phyloP scores from a whole-genome alignment of 2,113 vertebrate genomes.

The Larimichthys polyactis region DNA sequence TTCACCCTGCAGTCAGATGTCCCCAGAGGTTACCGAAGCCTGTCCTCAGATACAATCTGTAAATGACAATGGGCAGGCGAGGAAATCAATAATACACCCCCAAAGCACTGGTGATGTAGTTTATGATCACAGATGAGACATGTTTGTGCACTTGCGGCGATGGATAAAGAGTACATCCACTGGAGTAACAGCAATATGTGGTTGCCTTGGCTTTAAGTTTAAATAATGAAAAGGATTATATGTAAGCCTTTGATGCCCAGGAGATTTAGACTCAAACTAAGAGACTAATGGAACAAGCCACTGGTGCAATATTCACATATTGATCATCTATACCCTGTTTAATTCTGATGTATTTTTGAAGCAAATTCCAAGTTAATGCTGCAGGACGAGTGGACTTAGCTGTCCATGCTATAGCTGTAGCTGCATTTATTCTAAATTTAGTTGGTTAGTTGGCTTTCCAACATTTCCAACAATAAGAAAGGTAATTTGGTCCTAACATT shows the following conservation, averaged over 20 bases:
- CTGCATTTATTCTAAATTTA: neutral
- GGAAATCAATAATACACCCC: conserved; percentile 65
- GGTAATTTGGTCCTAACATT: conserved; percentile 28
- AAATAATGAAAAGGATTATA: conserved; percentile 1
- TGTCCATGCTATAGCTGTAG: neutral
- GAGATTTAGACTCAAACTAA: conserved; percentile 18
- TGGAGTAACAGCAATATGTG: conserved; percentile 16
- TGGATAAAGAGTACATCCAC: conserved; percentile 21
- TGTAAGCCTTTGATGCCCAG: neutral
- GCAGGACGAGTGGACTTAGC: neutral
- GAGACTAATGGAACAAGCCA: neutral
- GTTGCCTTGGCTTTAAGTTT: conserved; percentile 11
- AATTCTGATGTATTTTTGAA: conserved; percentile 1
- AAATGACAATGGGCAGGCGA: conserved; percentile 41
- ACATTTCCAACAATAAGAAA: conserved; percentile 16
- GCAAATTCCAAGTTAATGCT: accelerated
- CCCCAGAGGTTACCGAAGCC: conserved; percentile 42
- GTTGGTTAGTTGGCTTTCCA: conserved; percentile 20
- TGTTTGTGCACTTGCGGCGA: conserved; percentile 20
- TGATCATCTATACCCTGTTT: neutral
- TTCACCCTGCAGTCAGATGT: conserved; percentile 2
- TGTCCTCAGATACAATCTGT: conserved; percentile 46
- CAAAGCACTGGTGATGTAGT: conserved; percentile 38
- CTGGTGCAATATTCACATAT: neutral
- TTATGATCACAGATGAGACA: conserved; percentile 48